Conservation (phyloP, 2,888 invertebrate genomes). For the Papilio demoleus region DNA sequence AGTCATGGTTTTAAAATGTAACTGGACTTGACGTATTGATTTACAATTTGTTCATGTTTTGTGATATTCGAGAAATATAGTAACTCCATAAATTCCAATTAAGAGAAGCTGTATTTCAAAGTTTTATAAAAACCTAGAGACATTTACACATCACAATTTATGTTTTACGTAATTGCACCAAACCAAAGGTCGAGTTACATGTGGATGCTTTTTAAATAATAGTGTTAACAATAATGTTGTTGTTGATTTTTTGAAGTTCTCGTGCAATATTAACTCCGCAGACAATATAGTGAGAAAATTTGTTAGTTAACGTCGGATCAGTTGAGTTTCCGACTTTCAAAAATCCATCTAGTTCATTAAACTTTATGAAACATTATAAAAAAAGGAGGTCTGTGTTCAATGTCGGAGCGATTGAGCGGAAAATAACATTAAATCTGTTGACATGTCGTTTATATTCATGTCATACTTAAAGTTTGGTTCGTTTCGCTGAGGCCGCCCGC, state of each 20-base stretch:
- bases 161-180: too few relatives aligned
- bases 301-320: too few relatives aligned
- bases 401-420: constrained; percentile 43
- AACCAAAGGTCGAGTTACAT: too few relatives aligned
- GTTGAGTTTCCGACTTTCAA: too few relatives aligned
- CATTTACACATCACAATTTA: too few relatives aligned
- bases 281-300: too few relatives aligned
- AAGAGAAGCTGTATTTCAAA: too few relatives aligned
- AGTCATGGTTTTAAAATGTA: constrained; percentile 41
- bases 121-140: too few relatives aligned
- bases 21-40: constrained; percentile 7
- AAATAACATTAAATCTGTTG: constrained; percentile 56
- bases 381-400: not conserved
- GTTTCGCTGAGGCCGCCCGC: not conserved
- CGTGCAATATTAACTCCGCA: too few relatives aligned
- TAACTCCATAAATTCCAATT: not conserved
- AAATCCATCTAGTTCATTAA: not conserved
- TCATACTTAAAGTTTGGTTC: constrained; percentile 49
- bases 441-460: constrained; percentile 61
- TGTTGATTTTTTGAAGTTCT: too few relatives aligned
- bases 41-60: constrained; percentile 1
- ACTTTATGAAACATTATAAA: not conserved
- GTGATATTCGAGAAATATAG: not conserved
- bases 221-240: too few relatives aligned
- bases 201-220: too few relatives aligned